phyloP scores from a whole-genome alignment of 64 coral and sea anemone species.

The Montipora efflorescens region DNA sequence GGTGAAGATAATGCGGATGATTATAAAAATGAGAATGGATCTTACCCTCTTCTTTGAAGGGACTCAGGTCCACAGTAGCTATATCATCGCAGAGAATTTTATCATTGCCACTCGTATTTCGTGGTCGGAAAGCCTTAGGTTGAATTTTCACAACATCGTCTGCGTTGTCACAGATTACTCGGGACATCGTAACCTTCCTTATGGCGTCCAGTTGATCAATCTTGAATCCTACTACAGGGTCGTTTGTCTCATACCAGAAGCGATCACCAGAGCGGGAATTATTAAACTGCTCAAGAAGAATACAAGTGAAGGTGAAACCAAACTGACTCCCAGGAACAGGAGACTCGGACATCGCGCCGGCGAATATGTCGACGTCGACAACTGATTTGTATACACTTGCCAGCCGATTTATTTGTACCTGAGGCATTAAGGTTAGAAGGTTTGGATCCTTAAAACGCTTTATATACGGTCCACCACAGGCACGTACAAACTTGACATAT shows the following conservation, averaged over 20 bases:
- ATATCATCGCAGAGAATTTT: neutral
- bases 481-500: conserved; percentile 67
- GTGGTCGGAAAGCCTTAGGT: neutral
- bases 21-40: too few species aligned
- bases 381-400: neutral
- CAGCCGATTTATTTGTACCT: neutral
- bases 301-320: conserved; percentile 28
- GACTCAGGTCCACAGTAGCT: neutral
- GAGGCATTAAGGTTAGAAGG: neutral
- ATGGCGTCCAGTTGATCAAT: neutral
- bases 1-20: too few species aligned
- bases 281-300: conserved; percentile 34
- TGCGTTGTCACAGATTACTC: conserved; percentile 8
- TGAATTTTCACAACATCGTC: neutral
- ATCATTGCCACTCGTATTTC: neutral
- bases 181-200: neutral
- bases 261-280: conserved; percentile 45
- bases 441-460: conserved; percentile 57
- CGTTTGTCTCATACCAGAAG: conserved; percentile 33
- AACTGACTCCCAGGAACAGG: neutral
- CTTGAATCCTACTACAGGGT: neutral
- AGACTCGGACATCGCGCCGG: neutral
- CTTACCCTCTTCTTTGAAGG: neutral
- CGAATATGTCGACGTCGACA: conserved; percentile 67
- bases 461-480: conserved; percentile 57